Evolutionary conservation across 2,888 invertebrate species (phyloP), one percentile per base, ranked within the genome.

Genomic region (Agrilus cyanescens): DNA sequence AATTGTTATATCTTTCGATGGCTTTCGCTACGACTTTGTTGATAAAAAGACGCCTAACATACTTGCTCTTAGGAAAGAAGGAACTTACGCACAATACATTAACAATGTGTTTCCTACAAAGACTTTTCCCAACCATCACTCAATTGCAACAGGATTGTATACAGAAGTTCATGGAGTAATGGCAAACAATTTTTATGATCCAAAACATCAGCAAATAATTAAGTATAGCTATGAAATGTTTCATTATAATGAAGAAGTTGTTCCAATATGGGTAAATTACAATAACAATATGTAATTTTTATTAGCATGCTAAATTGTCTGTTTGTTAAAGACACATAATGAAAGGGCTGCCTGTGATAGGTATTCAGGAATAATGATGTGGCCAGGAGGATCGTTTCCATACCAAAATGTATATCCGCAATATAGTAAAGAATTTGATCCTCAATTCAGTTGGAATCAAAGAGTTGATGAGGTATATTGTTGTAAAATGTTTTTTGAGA

Each of bases 41-140:
- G 56, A 73, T 2, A 69, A 72, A 50, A 68, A 71, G 52, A 76
- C 79, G 2, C 75, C 79, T 0, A 71, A 71, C 51, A 69, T 84
- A 64, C 66, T 73, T 35, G 60, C 62, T 41, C 55, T 85, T 33
- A 71, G 71, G 32, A 55, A 61, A 12, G 57, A 69, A 43, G 80
- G 82, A 4, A 72, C 75, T 4, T 66, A 70, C 48, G 67, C 76
- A 0, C 73, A 74, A 45, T 72, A 73, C 53, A 70, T 81, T 66
- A 63, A 65, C 36, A 78, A 76, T 55, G 71, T 76, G 32, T 81
- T 80, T 57, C 73, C 76, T 0, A 83, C 84, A 1, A 80, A 80
- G 64, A 85, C 85, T 1, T 80, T 80, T 56, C 80, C 83, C 1
- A 85, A 85, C 65, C 85, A 85, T 63, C 78, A 78, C 55, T 73